Evolutionary conservation across 2,113 vertebrate species (phyloP).

Genomic region (Callocephalon fimbriatum): DNA sequence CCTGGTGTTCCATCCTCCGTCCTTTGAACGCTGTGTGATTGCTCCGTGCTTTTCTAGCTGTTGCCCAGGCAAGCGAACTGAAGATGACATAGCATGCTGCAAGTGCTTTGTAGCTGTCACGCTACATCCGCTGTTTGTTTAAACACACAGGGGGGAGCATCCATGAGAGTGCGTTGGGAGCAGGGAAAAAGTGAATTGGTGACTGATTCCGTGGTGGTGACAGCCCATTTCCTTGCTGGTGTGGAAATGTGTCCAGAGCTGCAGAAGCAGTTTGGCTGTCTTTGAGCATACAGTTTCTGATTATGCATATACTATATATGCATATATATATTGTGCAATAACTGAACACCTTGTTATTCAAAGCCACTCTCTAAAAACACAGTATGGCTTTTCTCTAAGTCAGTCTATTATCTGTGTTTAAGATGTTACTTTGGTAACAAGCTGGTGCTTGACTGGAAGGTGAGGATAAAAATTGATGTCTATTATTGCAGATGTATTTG

Average conservation of each 20-base stretch:
- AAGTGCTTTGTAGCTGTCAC: background rate
- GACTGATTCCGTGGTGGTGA: background rate
- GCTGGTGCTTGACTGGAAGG: background rate
- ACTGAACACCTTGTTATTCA: background rate
- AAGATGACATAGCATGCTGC: background rate
- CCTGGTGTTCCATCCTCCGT: background rate
- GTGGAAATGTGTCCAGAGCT: background rate
- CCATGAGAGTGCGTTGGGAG: rapidly evolving
- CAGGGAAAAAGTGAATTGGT: background rate
- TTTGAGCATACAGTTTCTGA: background rate
- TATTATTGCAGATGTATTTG: background rate
- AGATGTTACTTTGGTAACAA: background rate
- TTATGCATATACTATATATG: background rate
- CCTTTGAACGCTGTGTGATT: rapidly evolving
- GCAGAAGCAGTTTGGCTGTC: background rate
- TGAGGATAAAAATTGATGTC: background rate
- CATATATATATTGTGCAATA: background rate
- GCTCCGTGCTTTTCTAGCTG: background rate
- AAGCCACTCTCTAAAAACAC: background rate
- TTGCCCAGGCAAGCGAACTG: background rate
- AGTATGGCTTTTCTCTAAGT: background rate
- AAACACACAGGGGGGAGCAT: rapidly evolving
- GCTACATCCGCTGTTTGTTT: background rate
- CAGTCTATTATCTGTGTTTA: background rate
- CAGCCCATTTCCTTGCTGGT: background rate